Conservation (phyloP, 2,113 vertebrate genomes). For the Spheniscus mendiculus region DNA sequence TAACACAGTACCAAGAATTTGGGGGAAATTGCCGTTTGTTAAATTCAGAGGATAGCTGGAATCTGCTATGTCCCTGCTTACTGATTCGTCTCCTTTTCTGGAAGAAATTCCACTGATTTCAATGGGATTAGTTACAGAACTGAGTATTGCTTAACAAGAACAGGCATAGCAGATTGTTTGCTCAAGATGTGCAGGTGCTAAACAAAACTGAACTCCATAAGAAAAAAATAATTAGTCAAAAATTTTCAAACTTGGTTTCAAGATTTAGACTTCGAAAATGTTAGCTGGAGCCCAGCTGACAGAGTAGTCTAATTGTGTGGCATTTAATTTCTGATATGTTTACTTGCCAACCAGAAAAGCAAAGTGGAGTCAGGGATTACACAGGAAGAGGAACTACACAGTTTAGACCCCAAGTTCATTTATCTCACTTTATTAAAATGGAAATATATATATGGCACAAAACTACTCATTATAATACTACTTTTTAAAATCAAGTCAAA, state of each 20-base stretch:
- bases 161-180: background rate
- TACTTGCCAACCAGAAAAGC: background rate
- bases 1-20: background rate
- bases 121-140: background rate
- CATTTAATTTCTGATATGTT: background rate
- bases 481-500: background rate
- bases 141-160: background rate
- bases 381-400: background rate
- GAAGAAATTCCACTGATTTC: background rate
- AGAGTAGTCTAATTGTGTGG: background rate
- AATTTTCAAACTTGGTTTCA: background rate
- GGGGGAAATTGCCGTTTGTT: background rate
- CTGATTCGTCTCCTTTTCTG: background rate
- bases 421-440: background rate
- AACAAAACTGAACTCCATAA: background rate
- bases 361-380: background rate
- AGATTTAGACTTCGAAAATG: background rate
- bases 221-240: background rate
- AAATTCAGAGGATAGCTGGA: background rate
- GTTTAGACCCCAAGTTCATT: background rate
- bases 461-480: background rate
- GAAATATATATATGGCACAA: background rate
- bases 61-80: background rate
- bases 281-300: background rate
- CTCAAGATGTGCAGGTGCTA: background rate